phyloP scores from a whole-genome alignment of 1,140 invertebrate genomes.

The Notospermus geniculatus region DNA sequence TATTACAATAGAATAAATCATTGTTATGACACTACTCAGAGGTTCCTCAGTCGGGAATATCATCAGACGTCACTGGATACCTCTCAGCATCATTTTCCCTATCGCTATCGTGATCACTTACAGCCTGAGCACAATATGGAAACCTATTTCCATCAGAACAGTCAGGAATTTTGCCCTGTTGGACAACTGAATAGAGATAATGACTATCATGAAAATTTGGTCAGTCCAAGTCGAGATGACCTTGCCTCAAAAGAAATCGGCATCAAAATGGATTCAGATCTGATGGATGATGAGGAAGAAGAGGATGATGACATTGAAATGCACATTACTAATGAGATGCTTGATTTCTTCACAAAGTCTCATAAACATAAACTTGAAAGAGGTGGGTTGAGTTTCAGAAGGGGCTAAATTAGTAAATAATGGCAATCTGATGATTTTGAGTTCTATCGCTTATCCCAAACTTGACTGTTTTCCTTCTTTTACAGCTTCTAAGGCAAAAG shows the following conservation, averaged over 20 bases:
- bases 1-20: not conserved
- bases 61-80: not conserved
- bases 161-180: slow-evolving; percentile 6
- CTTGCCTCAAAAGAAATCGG: slow-evolving; percentile 3
- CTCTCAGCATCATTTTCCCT: not conserved
- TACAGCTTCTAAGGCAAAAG: not conserved
- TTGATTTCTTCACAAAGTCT: slow-evolving; percentile 65
- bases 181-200: not conserved
- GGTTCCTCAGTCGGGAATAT: too few species aligned
- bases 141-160: slow-evolving; percentile 4
- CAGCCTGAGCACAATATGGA: slow-evolving; percentile 5
- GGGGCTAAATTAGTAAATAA: not conserved
- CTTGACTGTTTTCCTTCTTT: not conserved
- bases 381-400: slow-evolving; percentile 28
- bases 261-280: too few species aligned
- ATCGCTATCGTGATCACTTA: slow-evolving; percentile 3
- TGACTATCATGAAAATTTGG: slow-evolving; percentile 4
- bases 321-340: slow-evolving; percentile 66
- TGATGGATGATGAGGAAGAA: slow-evolving; percentile 7
- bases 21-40: not conserved
- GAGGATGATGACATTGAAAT: slow-evolving; percentile 51
- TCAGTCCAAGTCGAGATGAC: not conserved
- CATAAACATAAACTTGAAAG: slow-evolving; percentile 60
- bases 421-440: not conserved
- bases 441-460: not conserved